These are phyloP conservation scores for Leuciscus idus DNA, from an alignment of 2,113 vertebrate species.

Conservation along the genomic window DNA sequence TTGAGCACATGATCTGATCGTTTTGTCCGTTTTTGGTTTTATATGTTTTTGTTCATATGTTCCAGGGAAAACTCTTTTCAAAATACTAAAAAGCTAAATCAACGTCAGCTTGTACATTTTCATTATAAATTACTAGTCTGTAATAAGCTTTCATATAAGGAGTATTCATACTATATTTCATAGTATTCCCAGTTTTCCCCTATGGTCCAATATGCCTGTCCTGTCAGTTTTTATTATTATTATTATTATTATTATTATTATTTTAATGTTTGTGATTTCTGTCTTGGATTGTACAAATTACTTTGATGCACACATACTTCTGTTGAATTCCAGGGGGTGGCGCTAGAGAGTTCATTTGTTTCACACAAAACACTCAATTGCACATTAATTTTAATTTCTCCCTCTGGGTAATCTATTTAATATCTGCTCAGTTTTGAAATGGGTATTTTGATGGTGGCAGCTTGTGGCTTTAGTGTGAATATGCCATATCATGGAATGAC, in stretches of 20 bases:
- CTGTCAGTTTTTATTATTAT: not conserved
- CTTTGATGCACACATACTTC: not conserved
- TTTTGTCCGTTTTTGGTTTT: not conserved
- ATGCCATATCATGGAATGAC: constrained; percentile 18
- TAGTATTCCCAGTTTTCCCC: not conserved
- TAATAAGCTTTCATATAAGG: constrained; percentile 23
- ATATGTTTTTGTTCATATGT: not conserved
- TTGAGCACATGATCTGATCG: not conserved
- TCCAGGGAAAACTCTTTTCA: not conserved
- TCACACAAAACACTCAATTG: constrained; percentile 26
- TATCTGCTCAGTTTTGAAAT: constrained; percentile 2
- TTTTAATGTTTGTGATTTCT: not conserved
- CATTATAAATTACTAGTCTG: not conserved
- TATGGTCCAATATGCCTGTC: not conserved
- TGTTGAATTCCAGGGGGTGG: constrained; percentile 30
- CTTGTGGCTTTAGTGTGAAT: constrained; percentile 31
- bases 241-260: too few species aligned
- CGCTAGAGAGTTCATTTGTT: constrained; percentile 20
- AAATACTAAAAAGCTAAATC: constrained; percentile 3
- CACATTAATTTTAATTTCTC: not conserved
- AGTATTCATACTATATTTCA: constrained; percentile 12
- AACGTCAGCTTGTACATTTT: constrained; percentile 3
- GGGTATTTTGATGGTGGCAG: constrained; percentile 41
- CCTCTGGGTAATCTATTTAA: not conserved
- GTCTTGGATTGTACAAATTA: constrained; percentile 7